Base-by-base conservation (phyloP, 1,140 invertebrate species). In the Cryptotermes secundus region DNA sequence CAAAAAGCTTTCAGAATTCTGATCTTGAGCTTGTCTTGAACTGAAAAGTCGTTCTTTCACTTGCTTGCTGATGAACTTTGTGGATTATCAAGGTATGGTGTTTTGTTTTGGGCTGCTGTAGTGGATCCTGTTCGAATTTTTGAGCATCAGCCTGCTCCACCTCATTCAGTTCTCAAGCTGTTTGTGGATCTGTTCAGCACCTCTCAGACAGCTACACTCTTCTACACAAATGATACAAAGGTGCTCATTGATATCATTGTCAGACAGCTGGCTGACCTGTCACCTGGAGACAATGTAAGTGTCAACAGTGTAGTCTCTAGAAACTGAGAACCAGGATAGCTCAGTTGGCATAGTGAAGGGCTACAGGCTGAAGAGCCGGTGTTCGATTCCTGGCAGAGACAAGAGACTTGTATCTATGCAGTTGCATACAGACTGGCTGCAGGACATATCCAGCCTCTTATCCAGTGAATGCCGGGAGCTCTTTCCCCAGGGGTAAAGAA, bases 171-270 rank as follows among this genome's bases (percentile, higher is more conserved):
- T 24, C 90, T 98, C 80, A 98, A 98, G 90, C 92, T 99, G 85
- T 94, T 97, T 84, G 94, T 94, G 72, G 97, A 98, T 89, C 89
- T 98, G 81, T 97, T 97, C 88, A 94, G 92, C 80, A 93, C 92
- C 82, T 91, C 93, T 83, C 90, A 92, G 72, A 97, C 96, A 10
- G 95, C 97, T 1, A 92, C 93, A 86, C 92, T 98, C 53, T 96
- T 98, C 88, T 99, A 98, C 88, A 97, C 96, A 0, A 99, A 98
- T 88, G 97, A 99, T 89, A 94, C 96, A 6, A 96, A 96, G 90
- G 97, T 98, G 59, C 91, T 98, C 38, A 95, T 98, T 86, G 97
- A 98, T 88, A 98, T 99, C 87, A 94, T 98, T 80, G 93, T 97
- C 34, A 91, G 97, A 42, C 96, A 97, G 88, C 91, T 99, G 10